These are phyloP conservation scores for Tarsius wallacei DNA, from an alignment of 2,797 vertebrate species.

Conservation along the genomic window DNA sequence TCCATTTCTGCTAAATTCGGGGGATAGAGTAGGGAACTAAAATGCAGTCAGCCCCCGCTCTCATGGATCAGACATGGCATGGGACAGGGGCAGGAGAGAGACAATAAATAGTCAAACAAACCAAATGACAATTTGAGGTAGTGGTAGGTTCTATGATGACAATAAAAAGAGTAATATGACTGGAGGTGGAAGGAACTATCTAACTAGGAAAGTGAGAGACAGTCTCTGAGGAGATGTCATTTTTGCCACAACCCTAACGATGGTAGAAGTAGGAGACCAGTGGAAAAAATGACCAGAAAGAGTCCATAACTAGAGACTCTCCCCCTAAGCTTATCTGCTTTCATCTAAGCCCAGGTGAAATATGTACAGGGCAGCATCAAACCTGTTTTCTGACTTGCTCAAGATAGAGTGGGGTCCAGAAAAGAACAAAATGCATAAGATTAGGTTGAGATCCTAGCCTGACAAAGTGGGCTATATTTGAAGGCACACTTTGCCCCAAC, in stretches of 20 bases:
- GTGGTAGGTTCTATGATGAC: neutral
- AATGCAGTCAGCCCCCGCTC: neutral
- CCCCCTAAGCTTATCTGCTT: neutral
- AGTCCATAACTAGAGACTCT: neutral
- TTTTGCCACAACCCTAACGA: constrained; percentile 31
- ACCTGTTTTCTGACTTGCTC: constrained; percentile 44
- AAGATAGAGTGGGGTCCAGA: neutral
- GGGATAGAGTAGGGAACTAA: neutral
- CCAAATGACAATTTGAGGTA: neutral
- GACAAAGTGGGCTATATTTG: constrained; percentile 19
- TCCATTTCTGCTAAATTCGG: constrained; percentile 17
- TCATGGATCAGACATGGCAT: neutral
- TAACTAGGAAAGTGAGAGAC: neutral
- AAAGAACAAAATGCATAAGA: constrained; percentile 57
- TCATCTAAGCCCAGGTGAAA: neutral
- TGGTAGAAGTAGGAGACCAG: neutral
- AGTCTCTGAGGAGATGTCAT: constrained; percentile 1
- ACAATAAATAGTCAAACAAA: constrained; percentile 10
- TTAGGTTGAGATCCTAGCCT: neutral
- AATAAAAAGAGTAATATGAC: neutral
- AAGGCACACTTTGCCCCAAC: neutral
- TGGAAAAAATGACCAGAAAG: constrained; percentile 14
- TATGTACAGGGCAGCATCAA: neutral
- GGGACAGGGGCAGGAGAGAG: neutral
- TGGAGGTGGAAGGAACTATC: neutral